Percentiles rank a stretch among this genome's conserved stretches.
Conservation (phyloP, 1,140 invertebrate species). For the Mycetomoellerius zeteki region DNA sequence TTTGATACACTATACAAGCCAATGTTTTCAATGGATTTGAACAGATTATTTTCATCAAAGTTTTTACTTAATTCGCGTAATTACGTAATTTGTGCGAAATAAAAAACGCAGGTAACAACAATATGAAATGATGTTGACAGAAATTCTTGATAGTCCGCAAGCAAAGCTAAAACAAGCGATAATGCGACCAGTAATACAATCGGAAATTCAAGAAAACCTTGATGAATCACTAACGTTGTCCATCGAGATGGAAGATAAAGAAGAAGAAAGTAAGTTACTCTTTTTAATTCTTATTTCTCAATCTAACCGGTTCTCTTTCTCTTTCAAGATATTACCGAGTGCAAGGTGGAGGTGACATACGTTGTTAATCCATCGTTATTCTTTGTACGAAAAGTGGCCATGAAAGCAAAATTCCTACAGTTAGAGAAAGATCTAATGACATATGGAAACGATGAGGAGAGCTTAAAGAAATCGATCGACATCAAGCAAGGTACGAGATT, state of each 20-base stretch:
- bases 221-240: background rate
- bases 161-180: too few relatives aligned
- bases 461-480: background rate
- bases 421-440: background rate
- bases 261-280: conserved; percentile 12
- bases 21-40: background rate
- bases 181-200: background rate
- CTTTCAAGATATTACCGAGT: conserved; percentile 82
- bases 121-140: conserved; percentile 3
- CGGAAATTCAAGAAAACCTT: too few relatives aligned
- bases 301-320: conserved; percentile 8
- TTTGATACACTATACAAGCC: background rate
- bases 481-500: conserved; percentile 35
- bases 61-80: background rate
- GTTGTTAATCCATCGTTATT: conserved; percentile 90
- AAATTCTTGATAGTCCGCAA: background rate
- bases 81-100: background rate
- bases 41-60: background rate
- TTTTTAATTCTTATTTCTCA: background rate
- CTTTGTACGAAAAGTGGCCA: conserved; percentile 88
- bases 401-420: conserved; percentile 14
- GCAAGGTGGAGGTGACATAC: conserved; percentile 88
- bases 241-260: background rate
- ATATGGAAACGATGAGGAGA: background rate
- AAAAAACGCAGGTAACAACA: background rate